Evolutionary conservation across 2,797 vertebrate genomes (phyloP).

Genomic region (Hydrophis major): DNA sequence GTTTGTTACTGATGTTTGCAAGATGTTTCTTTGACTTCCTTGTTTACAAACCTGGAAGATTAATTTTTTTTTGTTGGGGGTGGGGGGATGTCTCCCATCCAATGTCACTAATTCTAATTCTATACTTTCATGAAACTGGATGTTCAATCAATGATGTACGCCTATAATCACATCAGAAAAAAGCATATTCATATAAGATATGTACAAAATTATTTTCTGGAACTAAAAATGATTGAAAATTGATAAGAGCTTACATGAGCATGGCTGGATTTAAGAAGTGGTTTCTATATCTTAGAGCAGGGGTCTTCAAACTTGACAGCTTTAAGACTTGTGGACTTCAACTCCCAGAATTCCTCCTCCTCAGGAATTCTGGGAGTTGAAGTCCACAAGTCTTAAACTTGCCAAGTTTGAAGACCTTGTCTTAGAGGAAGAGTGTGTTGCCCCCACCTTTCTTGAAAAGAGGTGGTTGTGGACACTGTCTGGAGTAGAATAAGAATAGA

Average conservation of each 20-base stretch:
- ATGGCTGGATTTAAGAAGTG: neutral
- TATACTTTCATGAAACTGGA: neutral
- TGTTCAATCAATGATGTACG: neutral
- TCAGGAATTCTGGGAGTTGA: too few relatives aligned
- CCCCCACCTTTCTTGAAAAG: neutral
- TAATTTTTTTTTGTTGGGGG: neutral
- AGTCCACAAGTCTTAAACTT: too few relatives aligned
- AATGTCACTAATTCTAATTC: neutral
- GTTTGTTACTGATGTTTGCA: neutral
- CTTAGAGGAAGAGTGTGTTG: neutral
- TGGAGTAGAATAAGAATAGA: too few relatives aligned
- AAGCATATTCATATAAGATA: neutral
- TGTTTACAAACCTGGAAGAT: neutral
- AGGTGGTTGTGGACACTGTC: neutral
- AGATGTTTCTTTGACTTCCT: neutral
- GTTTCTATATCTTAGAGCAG: neutral
- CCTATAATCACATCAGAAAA: neutral
- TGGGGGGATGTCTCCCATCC: neutral
- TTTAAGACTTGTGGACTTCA: too few relatives aligned
- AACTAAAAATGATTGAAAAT: neutral
- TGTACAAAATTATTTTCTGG: slow-evolving; percentile 3
- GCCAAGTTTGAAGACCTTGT: too few relatives aligned
- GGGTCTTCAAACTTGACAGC: too few relatives aligned
- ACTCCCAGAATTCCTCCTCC: too few relatives aligned
- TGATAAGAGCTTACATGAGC: neutral